A percentile compares a stretch with the other conserved stretches of the same genome.
Evolutionary conservation across 2,113 vertebrate species (phyloP).

Genomic region (Perca flavescens): DNA sequence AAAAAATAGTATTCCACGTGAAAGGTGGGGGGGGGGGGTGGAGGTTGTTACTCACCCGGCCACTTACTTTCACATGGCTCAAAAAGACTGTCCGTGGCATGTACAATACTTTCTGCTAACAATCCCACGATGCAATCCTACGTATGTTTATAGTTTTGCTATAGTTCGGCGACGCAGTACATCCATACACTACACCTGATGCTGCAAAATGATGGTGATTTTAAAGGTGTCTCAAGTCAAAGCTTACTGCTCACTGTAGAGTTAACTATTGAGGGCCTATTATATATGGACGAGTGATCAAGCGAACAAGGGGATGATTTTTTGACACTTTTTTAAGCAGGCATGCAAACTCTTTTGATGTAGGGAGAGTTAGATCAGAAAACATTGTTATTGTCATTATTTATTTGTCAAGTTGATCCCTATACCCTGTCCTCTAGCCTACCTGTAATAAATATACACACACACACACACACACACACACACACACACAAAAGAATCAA

Average conservation of each 20-base stretch:
- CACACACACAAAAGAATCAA: too few relatives aligned
- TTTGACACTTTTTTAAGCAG: too few relatives aligned
- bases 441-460: too few relatives aligned
- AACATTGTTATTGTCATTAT: too few relatives aligned
- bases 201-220: background rate
- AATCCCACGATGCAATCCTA: background rate
- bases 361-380: too few relatives aligned
- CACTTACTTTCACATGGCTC: too few relatives aligned
- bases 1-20: too few relatives aligned
- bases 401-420: too few relatives aligned
- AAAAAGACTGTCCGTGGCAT: background rate
- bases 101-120: background rate
- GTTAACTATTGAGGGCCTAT: background rate
- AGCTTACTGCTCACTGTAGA: background rate
- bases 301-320: background rate
- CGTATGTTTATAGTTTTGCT: background rate
- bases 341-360: too few relatives aligned
- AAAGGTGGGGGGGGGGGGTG: too few relatives aligned
- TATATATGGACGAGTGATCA: background rate
- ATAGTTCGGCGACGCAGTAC: background rate
- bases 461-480: too few relatives aligned
- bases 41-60: slow-evolving; percentile 16
- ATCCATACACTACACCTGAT: background rate
- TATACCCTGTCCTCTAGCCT: too few relatives aligned
- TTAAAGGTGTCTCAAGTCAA: background rate